phyloP scores from a whole-genome alignment of 1,140 invertebrate genomes.

The Pectinophora gossypiella region DNA sequence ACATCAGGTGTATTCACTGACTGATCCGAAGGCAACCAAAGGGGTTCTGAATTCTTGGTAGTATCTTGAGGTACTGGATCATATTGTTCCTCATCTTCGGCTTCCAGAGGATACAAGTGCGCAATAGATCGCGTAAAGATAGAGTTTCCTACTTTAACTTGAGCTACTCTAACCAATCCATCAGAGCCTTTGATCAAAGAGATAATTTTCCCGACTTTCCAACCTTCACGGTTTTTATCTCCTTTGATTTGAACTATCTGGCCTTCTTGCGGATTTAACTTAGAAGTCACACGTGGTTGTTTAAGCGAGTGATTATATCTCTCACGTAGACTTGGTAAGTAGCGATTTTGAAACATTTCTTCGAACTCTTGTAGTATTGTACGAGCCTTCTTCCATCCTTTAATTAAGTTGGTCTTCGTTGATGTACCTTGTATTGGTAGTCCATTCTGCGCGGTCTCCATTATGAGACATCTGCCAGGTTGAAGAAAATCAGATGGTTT shows the following conservation, averaged over 20 bases:
- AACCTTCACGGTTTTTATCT: not conserved
- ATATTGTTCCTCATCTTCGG: not conserved
- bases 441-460: not conserved
- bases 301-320: not conserved
- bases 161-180: slow-evolving; percentile 3
- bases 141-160: slow-evolving; percentile 4
- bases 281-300: not conserved
- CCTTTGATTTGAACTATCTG: slow-evolving; percentile 6
- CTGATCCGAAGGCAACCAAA: too few species aligned
- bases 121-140: slow-evolving; percentile 1
- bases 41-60: too few species aligned
- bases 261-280: not conserved
- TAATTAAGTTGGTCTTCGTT: not conserved
- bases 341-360: slow-evolving; percentile 2
- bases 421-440: not conserved
- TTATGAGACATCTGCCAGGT: not conserved
- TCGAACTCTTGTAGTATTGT: not conserved
- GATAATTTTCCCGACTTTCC: slow-evolving; percentile 7
- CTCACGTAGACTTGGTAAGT: slow-evolving; percentile 1
- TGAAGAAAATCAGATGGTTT: slow-evolving; percentile 2
- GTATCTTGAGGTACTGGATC: too few species aligned
- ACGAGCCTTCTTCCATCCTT: not conserved
- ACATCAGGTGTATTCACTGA: too few species aligned
- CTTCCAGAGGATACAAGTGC: slow-evolving; percentile 48
- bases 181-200: not conserved